These are phyloP conservation scores for Drosophila nigritarsus DNA, from an alignment of 2,888 invertebrate species.

Conservation along the genomic window DNA sequence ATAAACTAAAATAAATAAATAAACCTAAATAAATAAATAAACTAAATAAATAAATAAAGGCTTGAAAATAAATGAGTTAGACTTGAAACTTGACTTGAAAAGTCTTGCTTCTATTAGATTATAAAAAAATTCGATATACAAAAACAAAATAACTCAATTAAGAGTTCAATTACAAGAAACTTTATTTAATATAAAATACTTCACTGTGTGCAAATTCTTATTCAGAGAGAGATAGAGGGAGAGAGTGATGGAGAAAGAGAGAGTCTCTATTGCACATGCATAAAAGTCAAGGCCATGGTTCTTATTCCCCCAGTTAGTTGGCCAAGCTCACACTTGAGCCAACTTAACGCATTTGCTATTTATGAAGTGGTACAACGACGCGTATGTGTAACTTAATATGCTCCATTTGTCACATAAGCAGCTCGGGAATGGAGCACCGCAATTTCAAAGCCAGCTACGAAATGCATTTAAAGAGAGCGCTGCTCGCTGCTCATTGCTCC, in stretches of 20 bases:
- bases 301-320: neutral
- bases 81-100: too few species aligned
- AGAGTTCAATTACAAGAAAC: neutral
- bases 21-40: too few species aligned
- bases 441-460: neutral
- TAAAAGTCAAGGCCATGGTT: constrained; percentile 18
- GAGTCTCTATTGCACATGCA: neutral
- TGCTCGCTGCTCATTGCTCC: neutral
- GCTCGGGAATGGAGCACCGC: constrained; percentile 17
- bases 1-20: too few species aligned
- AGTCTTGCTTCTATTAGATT: neutral
- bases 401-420: constrained; percentile 51
- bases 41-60: too few species aligned
- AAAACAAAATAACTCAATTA: neutral
- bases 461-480: neutral
- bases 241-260: neutral
- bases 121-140: neutral
- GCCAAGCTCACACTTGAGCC: constrained; percentile 1
- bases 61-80: neutral
- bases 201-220: neutral
- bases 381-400: constrained; percentile 63
- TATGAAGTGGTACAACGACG: constrained; percentile 15
- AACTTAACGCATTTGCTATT: neutral
- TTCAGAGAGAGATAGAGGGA: neutral
- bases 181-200: neutral